Base-by-base conservation (phyloP, 2,888 invertebrate genomes). In the Lamproptera curius region DNA sequence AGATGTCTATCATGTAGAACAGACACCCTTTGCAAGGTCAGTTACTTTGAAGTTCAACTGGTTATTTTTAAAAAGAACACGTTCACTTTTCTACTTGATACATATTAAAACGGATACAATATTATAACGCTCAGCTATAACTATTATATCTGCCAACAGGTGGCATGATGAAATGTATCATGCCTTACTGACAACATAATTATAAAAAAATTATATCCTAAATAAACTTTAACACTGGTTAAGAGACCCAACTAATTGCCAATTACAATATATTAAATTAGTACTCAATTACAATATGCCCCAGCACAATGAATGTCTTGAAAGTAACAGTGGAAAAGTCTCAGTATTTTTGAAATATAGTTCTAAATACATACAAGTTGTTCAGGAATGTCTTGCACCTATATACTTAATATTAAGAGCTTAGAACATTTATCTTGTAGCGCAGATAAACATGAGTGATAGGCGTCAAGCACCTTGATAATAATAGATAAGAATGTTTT, bases 21-120 rank as follows among this genome's bases (percentile, higher is more conserved):
- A 93, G 84, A 93, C 93, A 69, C 94, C 94, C 70, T 94, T 94
- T 89, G 94, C 94, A 90, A 94, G 94, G 94, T 94, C 88, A 88
- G 88, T 59, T 52, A 50, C 43, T 41, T 51, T 26, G 31, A 26
- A 16, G 16, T 48, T 36, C n/a, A 33, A 55, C 39, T 42, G 34
- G 46, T 46, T 46, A 46, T 34, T 46, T 46, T 40, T 16, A 46
- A 46, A 46, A 46, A 40, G 40, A 40, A 13, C 40, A 46, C 46
- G 46, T 46, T 40, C 39, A 40, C 39, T 20, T 46, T 46, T 40
- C 2, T 5, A 28, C 2, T 2, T 28, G 28, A 2, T 23, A 23
- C 8, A n/a, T n/a, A n/a, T n/a, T n/a, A n/a, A n/a, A n/a, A n/a
- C n/a, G n/a, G n/a, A n/a, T n/a, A n/a, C n/a, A n/a, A n/a, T n/a